Conservation (phyloP, 1,140 invertebrate genomes). For the Oryzaephilus surinamensis region DNA sequence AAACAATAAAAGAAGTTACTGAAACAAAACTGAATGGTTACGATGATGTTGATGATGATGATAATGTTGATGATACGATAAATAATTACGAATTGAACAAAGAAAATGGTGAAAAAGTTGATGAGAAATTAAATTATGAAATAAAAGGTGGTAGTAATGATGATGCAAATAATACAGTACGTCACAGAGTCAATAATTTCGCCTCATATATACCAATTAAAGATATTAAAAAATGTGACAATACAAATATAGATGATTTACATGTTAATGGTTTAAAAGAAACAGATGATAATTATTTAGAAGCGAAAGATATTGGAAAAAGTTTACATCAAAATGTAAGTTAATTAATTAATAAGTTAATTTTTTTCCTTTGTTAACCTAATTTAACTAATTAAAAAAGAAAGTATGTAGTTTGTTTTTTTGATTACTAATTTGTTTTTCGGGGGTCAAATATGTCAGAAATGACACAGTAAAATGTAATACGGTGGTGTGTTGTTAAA, state of each 20-base stretch:
- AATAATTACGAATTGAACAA: too few species aligned
- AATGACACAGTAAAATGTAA: too few species aligned
- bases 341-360: neutral
- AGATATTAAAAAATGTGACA: slow-evolving; percentile 19
- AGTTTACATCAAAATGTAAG: neutral
- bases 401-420: neutral
- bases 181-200: slow-evolving; percentile 36
- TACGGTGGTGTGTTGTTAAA: too few species aligned
- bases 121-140: neutral
- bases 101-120: neutral
- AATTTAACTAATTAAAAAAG: neutral
- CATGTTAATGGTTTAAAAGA: neutral
- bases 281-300: neutral
- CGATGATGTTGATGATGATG: too few species aligned
- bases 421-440: too few species aligned
- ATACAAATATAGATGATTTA: slow-evolving; percentile 2
- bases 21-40: too few species aligned
- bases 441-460: too few species aligned
- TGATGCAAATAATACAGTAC: neutral
- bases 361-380: neutral
- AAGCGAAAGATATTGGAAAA: too few species aligned
- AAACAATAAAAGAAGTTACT: too few species aligned
- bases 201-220: slow-evolving; percentile 46
- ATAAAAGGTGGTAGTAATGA: neutral
- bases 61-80: too few species aligned